Base-by-base conservation (phyloP, 2,888 invertebrate genomes). In the Dynastes maya region DNA sequence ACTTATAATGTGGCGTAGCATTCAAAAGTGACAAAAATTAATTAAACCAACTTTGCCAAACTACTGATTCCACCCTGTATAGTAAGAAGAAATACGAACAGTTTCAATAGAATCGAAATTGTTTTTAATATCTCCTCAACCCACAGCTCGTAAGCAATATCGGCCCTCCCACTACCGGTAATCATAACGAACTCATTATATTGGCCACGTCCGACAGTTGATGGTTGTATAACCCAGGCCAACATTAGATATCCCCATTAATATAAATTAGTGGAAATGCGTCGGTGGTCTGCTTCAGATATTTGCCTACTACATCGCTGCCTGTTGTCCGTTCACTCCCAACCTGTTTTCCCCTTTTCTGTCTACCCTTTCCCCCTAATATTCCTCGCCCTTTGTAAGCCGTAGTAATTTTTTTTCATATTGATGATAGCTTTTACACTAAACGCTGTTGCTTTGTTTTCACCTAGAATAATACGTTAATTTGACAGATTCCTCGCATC, bases 171-270 rank as follows among this genome's bases (percentile, higher is more conserved):
- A 4, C 4, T 8, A 78, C 80, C 82, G 83, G 82, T 86, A 87
- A 87, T 86, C 84, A 84, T 83, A 82, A 84, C 85, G 84, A 86
- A 86, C 85, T 86, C 86, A 86, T 87, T 86, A 55, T 55, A 87
- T 86, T 83, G 83, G 83, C 83, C 82, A 83, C 86, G 85, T 86
- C 86, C 86, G 87, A 85, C 84, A 83, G 82, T 80, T 85, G 84
- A 85, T 85, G 83, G 84, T 84, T 84, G 84, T 85, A 86, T 86
- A 87, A 86, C 86, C 86, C 86, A 83, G 83, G 83, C 81, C 53
- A 82, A 86, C 85, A 86, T 87, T 86, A 87, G 86, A 86, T 86
- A 85, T 82, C 83, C 80, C 86, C 87, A 87, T 87, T 87, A 87
- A 87, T 87, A 87, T 87, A 86, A 87, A 87, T 87, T 87, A 87